Evolutionary conservation across 2,888 invertebrate species (phyloP).

Genomic region (Cybosia mesomella): DNA sequence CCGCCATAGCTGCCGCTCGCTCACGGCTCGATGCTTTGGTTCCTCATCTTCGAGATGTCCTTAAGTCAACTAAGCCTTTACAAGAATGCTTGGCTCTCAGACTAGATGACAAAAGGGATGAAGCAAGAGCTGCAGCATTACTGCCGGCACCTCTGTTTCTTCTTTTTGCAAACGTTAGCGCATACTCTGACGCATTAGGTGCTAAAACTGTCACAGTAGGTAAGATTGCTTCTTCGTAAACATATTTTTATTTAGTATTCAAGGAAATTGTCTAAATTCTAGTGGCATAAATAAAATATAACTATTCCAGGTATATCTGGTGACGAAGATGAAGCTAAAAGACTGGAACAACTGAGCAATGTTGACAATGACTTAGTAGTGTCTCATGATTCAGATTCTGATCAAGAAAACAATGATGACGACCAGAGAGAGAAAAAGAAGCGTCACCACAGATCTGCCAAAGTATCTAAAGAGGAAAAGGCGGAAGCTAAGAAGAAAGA

Average conservation of each 20-base stretch:
- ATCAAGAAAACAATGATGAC: slow-evolving; percentile 88
- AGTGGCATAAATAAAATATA: slow-evolving; percentile 7
- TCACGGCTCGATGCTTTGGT: slow-evolving; percentile 93
- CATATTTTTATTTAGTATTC: neutral
- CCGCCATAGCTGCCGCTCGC: slow-evolving; percentile 91
- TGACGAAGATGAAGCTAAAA: slow-evolving; percentile 90
- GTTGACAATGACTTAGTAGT: slow-evolving; percentile 85
- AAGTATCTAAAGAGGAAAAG: slow-evolving; percentile 88
- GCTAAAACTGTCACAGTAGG: slow-evolving; percentile 76
- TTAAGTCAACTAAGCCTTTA: slow-evolving; percentile 93
- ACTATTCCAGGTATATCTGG: slow-evolving; percentile 86
- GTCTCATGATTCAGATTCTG: slow-evolving; percentile 90
- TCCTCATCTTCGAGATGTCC: slow-evolving; percentile 89
- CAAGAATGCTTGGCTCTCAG: slow-evolving; percentile 95
- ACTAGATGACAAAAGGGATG: slow-evolving; percentile 92
- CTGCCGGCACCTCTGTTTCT: slow-evolving; percentile 94
- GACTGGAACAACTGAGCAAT: slow-evolving; percentile 85
- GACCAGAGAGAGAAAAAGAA: slow-evolving; percentile 87
- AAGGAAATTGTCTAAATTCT: neutral
- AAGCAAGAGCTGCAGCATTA: slow-evolving; percentile 91
- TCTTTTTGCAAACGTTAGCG: slow-evolving; percentile 94
- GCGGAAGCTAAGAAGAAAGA: slow-evolving; percentile 90
- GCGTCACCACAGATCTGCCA: slow-evolving; percentile 88
- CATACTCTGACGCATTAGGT: slow-evolving; percentile 93
- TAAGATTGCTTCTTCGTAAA: slow-evolving; percentile 54